Evolutionary conservation across 2,797 vertebrate species (phyloP).

Genomic region (Artibeus lituratus): DNA sequence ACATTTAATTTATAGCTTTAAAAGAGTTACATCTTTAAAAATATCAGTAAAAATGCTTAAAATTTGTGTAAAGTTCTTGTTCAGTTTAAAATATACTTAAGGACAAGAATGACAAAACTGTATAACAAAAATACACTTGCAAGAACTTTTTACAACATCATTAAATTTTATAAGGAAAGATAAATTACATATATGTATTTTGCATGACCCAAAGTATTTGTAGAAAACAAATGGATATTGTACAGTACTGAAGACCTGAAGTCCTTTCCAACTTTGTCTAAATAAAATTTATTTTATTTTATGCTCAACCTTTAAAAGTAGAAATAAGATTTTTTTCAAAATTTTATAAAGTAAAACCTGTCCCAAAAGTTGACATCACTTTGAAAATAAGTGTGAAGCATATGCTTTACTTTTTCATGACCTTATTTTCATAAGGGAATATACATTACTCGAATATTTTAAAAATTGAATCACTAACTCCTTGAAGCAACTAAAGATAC

Average conservation of each 20-base stretch:
- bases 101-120: background rate
- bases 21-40: background rate
- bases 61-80: slow-evolving; percentile 1
- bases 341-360: slow-evolving; percentile 20
- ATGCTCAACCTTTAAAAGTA: background rate
- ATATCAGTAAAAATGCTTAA: background rate
- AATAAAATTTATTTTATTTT: slow-evolving; percentile 33
- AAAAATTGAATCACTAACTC: background rate
- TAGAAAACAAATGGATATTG: background rate
- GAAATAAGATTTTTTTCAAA: slow-evolving; percentile 31
- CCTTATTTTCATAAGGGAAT: slow-evolving; percentile 2
- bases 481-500: background rate
- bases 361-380: background rate
- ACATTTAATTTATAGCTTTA: background rate
- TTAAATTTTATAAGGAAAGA: background rate
- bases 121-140: slow-evolving; percentile 12
- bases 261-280: slow-evolving; percentile 15
- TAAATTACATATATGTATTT: background rate
- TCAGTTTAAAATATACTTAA: slow-evolving; percentile 24
- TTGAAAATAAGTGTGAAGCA: slow-evolving; percentile 3
- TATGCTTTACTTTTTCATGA: slow-evolving; percentile 2
- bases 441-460: background rate
- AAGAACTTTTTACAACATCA: slow-evolving; percentile 25
- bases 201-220: background rate
- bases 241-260: background rate